These are phyloP conservation scores for Poeciliopsis gracilis DNA, from an alignment of 2,797 vertebrate genomes.

Conservation along the genomic window DNA sequence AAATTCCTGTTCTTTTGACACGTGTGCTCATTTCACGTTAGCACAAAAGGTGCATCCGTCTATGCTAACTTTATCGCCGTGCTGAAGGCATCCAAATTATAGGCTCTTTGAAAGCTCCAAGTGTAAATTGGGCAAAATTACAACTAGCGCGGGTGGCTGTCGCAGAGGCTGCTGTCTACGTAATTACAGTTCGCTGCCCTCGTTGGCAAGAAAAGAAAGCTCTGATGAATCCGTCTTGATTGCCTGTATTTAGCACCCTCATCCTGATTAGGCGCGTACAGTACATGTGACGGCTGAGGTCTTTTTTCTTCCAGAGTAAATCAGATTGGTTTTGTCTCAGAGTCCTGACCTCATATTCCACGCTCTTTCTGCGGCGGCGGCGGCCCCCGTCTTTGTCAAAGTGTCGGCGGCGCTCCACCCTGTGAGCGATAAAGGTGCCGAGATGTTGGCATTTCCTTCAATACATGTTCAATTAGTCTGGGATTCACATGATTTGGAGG, in stretches of 20 bases:
- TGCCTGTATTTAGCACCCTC: slow-evolving; percentile 78
- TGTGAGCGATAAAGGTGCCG: slow-evolving; percentile 30
- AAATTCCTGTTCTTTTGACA: slow-evolving; percentile 30
- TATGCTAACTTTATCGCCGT: slow-evolving; percentile 77
- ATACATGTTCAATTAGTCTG: slow-evolving; percentile 58
- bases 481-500: slow-evolving; percentile 54
- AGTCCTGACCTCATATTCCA: slow-evolving; percentile 19
- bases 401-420: slow-evolving; percentile 6
- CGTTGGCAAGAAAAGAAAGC: slow-evolving; percentile 63
- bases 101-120: slow-evolving; percentile 74
- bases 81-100: slow-evolving; percentile 82
- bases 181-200: slow-evolving; percentile 81
- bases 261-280: slow-evolving; percentile 68
- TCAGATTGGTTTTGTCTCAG: slow-evolving; percentile 13
- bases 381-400: slow-evolving; percentile 8
- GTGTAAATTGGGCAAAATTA: slow-evolving; percentile 83
- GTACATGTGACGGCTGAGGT: slow-evolving; percentile 57
- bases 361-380: slow-evolving; percentile 14
- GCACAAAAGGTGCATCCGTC: slow-evolving; percentile 62
- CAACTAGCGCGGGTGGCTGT: slow-evolving; percentile 76
- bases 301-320: slow-evolving; percentile 22
- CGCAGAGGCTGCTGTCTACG: slow-evolving; percentile 73
- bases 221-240: slow-evolving; percentile 81
- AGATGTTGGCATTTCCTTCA: slow-evolving; percentile 24
- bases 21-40: slow-evolving; percentile 33